These are phyloP conservation scores for Goniozus legneri DNA, from an alignment of 1,140 invertebrate species.

Conservation along the genomic window DNA sequence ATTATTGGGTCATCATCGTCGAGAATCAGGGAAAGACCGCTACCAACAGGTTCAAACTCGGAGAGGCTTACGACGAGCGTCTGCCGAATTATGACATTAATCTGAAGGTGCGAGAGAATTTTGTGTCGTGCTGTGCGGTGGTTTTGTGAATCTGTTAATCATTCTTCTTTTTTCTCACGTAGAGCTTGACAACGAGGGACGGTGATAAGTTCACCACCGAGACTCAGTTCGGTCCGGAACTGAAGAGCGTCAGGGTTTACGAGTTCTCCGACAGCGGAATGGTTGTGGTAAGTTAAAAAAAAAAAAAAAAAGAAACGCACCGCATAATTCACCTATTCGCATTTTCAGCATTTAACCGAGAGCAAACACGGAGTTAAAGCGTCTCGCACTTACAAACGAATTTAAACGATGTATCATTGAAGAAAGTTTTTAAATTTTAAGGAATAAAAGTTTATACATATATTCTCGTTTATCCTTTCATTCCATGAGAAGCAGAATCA, in stretches of 20 bases:
- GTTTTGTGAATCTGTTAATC: no score
- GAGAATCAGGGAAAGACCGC: slow-evolving; percentile 33
- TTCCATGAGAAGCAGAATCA: no score
- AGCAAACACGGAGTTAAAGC: slow-evolving; percentile 31
- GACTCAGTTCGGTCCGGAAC: slow-evolving; percentile 29
- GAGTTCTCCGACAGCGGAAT: slow-evolving; percentile 43
- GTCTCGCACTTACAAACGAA: slow-evolving; percentile 38
- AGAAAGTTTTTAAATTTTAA: no score
- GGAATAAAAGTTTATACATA: no score
- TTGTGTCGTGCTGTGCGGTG: no score
- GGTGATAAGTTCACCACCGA: slow-evolving; percentile 41
- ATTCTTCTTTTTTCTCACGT: slow-evolving; percentile 18
- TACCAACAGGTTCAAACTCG: slow-evolving; percentile 37
- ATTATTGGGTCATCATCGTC: slow-evolving; percentile 37
- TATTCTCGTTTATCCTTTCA: no score
- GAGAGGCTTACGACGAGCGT: slow-evolving; percentile 41
- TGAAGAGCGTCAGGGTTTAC: slow-evolving; percentile 36
- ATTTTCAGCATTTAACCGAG: slow-evolving; percentile 36
- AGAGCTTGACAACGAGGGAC: slow-evolving; percentile 45
- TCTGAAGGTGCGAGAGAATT: slow-evolving; percentile 27
- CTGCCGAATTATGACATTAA: slow-evolving; percentile 38
- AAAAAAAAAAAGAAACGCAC: no score
- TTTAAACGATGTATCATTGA: slow-evolving; percentile 32
- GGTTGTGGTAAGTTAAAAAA: slow-evolving; percentile 38
- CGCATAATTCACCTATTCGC: slow-evolving; percentile 5